A percentile compares a stretch with the other conserved stretches of the same genome.
Conservation (phyloP, 1,140 invertebrate genomes). For the Euwallacea fornicatus region DNA sequence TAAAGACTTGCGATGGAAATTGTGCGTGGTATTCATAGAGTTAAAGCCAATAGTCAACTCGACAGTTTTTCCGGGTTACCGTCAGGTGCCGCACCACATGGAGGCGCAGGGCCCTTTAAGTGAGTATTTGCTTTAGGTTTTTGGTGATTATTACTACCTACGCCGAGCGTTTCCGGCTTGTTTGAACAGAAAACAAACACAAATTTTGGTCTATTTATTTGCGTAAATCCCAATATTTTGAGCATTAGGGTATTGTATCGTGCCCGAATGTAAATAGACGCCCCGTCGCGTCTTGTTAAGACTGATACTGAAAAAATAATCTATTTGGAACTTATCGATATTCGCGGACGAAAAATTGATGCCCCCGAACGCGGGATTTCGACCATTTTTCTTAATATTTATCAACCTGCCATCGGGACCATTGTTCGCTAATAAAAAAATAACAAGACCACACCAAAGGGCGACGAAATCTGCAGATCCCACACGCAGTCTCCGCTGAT, state of each 20-base stretch:
- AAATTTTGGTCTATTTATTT: constrained; percentile 44
- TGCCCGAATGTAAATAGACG: constrained; percentile 40
- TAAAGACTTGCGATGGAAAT: too few relatives aligned
- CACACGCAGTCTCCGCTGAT: constrained; percentile 19
- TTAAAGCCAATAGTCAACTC: too few relatives aligned
- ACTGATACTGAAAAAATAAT: constrained; percentile 45
- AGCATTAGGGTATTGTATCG: constrained; percentile 46
- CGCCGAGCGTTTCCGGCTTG: not conserved
- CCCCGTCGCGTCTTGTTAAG: constrained; percentile 41
- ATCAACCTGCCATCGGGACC: constrained; percentile 22
- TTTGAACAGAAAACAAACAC: constrained; percentile 44
- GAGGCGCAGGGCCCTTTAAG: not conserved
- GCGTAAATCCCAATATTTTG: constrained; percentile 48
- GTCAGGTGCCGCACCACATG: too few relatives aligned
- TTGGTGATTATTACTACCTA: not conserved
- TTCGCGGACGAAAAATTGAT: constrained; percentile 19
- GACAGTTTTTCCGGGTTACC: too few relatives aligned
- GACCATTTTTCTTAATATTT: constrained; percentile 14
- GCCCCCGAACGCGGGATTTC: not conserved
- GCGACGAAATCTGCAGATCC: constrained; percentile 11
- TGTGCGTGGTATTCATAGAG: too few relatives aligned
- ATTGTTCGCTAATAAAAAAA: constrained; percentile 30
- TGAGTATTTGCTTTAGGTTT: not conserved
- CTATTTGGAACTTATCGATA: constrained; percentile 18
- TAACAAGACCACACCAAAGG: constrained; percentile 21